These are phyloP conservation scores for Lasioglossum baleicum DNA, from an alignment of 1,140 invertebrate genomes.

Conservation along the genomic window DNA sequence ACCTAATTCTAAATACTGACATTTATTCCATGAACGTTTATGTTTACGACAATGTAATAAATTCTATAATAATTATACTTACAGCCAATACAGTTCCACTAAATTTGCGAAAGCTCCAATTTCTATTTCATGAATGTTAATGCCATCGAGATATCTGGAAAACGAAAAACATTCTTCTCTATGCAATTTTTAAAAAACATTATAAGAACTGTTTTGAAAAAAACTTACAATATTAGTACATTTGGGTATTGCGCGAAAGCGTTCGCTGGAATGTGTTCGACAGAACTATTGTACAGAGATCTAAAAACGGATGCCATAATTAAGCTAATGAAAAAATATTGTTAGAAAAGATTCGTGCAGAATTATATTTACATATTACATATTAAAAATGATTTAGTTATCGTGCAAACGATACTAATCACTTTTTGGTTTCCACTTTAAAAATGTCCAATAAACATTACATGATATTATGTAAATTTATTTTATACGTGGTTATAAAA, in stretches of 20 bases:
- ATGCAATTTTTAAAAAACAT: neutral
- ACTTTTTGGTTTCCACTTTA: no score
- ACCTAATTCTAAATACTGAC: neutral
- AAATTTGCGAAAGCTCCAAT: slow-evolving; percentile 63
- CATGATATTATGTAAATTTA: no score
- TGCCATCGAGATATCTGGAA: slow-evolving; percentile 67
- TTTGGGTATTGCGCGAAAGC: slow-evolving; percentile 59
- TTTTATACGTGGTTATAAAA: no score
- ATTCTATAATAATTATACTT: slow-evolving; percentile 47
- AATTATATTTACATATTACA: no score
- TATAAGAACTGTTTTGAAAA: neutral
- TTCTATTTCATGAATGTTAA: slow-evolving; percentile 64
- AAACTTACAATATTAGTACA: slow-evolving; percentile 70
- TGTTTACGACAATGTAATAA: slow-evolving; percentile 17
- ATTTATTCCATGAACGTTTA: no score
- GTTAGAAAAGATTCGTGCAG: no score
- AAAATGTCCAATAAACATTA: no score
- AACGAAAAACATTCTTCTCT: neutral
- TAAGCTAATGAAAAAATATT: neutral
- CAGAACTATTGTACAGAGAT: slow-evolving; percentile 61
- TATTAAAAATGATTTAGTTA: no score
- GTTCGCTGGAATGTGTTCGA: slow-evolving; percentile 53
- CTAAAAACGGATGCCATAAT: slow-evolving; percentile 53
- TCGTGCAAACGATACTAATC: no score
- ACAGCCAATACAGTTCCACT: slow-evolving; percentile 67